Conservation (phyloP, 2,797 vertebrate species). For the Protosalanx chinensis region DNA sequence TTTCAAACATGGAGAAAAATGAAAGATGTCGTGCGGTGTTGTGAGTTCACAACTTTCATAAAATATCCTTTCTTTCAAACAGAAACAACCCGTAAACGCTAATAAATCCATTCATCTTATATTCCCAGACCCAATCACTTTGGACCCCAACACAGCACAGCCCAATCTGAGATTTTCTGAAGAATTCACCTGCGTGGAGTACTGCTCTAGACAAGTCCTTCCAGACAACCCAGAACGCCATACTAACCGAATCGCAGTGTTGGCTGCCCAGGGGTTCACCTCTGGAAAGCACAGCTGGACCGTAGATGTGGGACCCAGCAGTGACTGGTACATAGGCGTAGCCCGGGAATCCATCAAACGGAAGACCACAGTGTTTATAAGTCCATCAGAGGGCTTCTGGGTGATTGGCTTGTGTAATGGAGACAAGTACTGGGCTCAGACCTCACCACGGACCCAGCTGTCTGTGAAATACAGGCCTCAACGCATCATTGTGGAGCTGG, state of each 20-base stretch:
- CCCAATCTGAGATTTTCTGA: constrained; percentile 59
- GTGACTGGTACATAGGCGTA: constrained; percentile 66
- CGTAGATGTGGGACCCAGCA: constrained; percentile 52
- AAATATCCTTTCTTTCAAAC: background rate
- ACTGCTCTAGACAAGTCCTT: constrained; percentile 42
- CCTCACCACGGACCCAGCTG: constrained; percentile 46
- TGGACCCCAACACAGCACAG: constrained; percentile 71
- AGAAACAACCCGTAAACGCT: background rate
- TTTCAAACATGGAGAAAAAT: constrained; percentile 63
- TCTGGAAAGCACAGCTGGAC: constrained; percentile 70
- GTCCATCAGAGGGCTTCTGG: constrained; percentile 66
- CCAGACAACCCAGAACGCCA: constrained; percentile 66
- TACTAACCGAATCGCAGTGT: constrained; percentile 54
- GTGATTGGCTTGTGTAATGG: constrained; percentile 56
- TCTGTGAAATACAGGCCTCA: constrained; percentile 52
- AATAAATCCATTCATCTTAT: background rate
- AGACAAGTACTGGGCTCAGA: constrained; percentile 63
- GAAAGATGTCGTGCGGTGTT: constrained; percentile 37
- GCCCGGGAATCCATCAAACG: constrained; percentile 63
- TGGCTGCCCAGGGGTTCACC: constrained; percentile 53
- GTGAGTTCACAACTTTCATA: constrained; percentile 43
- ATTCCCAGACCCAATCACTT: constrained; percentile 52
- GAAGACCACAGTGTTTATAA: constrained; percentile 56
- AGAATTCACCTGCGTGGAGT: constrained; percentile 58
- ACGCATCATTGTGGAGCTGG: constrained; percentile 63